Conservation (phyloP, 2,888 invertebrate genomes). For the Carabus problematicus region DNA sequence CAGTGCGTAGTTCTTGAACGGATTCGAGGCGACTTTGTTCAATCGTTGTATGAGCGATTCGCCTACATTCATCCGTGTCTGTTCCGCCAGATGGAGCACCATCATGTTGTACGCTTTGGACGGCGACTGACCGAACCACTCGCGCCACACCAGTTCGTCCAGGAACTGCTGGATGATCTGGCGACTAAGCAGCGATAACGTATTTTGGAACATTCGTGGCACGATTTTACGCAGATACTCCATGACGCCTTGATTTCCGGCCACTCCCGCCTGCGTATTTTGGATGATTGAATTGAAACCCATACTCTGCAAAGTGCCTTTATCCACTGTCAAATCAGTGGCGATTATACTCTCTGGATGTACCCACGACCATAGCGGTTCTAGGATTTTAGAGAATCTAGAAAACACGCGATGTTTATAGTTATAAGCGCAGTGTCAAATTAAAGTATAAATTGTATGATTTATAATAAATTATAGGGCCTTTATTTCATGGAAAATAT, state of each 20-base stretch:
- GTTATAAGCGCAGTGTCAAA: too few species aligned
- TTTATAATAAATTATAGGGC: too few species aligned
- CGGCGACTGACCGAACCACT: constrained; percentile 81
- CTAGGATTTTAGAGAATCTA: constrained; percentile 78
- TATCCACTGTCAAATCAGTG: constrained; percentile 86
- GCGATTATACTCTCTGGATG: constrained; percentile 77
- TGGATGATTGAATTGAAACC: constrained; percentile 82
- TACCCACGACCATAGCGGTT: constrained; percentile 81
- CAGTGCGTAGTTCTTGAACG: constrained; percentile 70
- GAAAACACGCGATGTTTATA: not conserved
- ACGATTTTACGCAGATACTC: constrained; percentile 85
- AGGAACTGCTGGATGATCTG: constrained; percentile 90
- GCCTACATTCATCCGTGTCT: constrained; percentile 73
- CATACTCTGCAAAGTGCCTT: constrained; percentile 76
- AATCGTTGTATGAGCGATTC: constrained; percentile 69
- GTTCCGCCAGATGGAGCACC: constrained; percentile 78
- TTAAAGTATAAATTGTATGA: too few species aligned
- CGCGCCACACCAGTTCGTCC: constrained; percentile 88
- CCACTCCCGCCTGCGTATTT: constrained; percentile 60
- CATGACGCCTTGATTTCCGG: constrained; percentile 70
- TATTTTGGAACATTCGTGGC: constrained; percentile 91
- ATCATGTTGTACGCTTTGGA: constrained; percentile 83
- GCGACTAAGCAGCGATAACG: constrained; percentile 78
- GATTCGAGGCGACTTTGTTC: constrained; percentile 72
- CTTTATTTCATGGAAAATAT: too few species aligned